Percentiles rank a stretch among this genome's conserved stretches.
Conservation (phyloP, 2,888 invertebrate species). For the Galeopsomyia nigrocyanea region DNA sequence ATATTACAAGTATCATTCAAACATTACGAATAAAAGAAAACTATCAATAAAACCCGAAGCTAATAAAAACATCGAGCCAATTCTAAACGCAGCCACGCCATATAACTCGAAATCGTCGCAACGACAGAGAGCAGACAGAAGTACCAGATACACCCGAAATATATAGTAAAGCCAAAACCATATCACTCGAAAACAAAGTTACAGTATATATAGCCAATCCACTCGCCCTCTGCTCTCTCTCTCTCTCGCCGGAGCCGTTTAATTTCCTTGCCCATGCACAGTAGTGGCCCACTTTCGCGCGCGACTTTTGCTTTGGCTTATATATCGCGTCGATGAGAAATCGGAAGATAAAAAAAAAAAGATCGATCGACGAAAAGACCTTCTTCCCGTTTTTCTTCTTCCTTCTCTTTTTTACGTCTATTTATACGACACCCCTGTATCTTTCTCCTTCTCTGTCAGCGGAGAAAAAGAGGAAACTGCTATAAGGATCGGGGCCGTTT, state of each 20-base stretch:
- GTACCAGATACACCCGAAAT: too few species aligned
- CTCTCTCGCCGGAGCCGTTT: conserved; percentile 1
- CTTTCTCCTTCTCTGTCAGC: too few species aligned
- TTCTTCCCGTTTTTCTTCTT: too few species aligned
- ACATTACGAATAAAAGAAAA: too few species aligned
- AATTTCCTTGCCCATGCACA: neutral
- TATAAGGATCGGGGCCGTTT: neutral
- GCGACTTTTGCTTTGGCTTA: neutral
- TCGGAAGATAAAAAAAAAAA: neutral
- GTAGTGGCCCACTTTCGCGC: conserved; percentile 3
- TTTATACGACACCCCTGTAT: too few species aligned
- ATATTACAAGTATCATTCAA: too few species aligned
- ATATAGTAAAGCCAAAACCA: too few species aligned
- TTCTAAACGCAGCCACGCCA: too few species aligned
- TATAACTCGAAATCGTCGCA: neutral
- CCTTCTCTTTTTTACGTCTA: too few species aligned
- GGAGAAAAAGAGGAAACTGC: neutral
- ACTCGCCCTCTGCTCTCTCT: neutral
- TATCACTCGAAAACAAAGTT: conserved; percentile 23
- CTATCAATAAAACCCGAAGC: too few species aligned
- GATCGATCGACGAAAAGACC: neutral
- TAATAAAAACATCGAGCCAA: too few species aligned
- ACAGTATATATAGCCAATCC: neutral
- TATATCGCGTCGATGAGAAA: neutral
- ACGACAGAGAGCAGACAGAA: neutral